These are phyloP conservation scores for Zaprionus davidi DNA, from an alignment of 1,140 invertebrate species.

Conservation along the genomic window DNA sequence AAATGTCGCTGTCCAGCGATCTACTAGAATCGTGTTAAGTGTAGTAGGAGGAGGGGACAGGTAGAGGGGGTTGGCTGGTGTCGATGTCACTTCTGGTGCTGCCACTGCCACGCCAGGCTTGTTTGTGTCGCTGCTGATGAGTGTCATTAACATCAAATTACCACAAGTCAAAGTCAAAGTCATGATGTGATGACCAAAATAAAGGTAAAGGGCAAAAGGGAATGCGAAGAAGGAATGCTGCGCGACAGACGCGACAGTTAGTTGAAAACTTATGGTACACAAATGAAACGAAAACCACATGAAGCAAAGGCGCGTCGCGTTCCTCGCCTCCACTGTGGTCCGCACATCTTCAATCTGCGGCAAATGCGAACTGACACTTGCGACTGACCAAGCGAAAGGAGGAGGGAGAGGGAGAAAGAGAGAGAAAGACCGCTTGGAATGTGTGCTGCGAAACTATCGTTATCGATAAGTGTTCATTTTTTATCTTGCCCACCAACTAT, in stretches of 20 bases:
- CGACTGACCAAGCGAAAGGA: not conserved
- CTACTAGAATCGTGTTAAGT: constrained; percentile 72
- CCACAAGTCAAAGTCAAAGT: constrained; percentile 82
- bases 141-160: constrained; percentile 82
- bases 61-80: constrained; percentile 34
- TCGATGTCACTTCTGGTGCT: constrained; percentile 56
- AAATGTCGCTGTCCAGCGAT: constrained; percentile 47
- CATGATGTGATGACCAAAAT: constrained; percentile 67
- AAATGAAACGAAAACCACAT: constrained; percentile 50
- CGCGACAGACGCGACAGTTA: constrained; percentile 52
- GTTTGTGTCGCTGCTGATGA: constrained; percentile 69
- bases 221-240: not conserved
- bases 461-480: constrained; percentile 6
- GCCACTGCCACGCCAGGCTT: constrained; percentile 14
- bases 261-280: constrained; percentile 54
- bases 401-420: not conserved
- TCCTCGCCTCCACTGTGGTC: constrained; percentile 28
- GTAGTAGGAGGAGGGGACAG: constrained; percentile 4
- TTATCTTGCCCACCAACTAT: not conserved
- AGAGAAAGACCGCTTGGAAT: not conserved
- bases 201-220: constrained; percentile 12
- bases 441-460: not conserved
- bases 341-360: not conserved
- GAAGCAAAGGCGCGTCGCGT: constrained; percentile 29
- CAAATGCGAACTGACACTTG: constrained; percentile 49